Percentiles rank a stretch among this genome's conserved stretches.
phyloP scores from a whole-genome alignment of 2,888 invertebrate species.

The Bimastos eiseni region DNA sequence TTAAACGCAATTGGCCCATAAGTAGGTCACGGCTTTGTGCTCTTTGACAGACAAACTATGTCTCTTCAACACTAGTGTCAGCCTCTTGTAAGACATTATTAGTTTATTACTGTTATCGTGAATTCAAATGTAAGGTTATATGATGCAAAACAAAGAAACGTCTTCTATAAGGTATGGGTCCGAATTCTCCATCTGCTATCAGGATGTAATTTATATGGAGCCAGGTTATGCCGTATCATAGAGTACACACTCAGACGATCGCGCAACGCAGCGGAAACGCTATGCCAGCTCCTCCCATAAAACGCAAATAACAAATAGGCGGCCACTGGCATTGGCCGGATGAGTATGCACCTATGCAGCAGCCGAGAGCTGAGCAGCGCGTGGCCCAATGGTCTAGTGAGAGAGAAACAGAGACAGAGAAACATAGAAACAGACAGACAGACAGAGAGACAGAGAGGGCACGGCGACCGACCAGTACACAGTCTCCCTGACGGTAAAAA shows the following conservation, averaged over 20 bases:
- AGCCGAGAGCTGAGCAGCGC: slow-evolving; percentile 6
- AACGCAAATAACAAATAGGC: slow-evolving; percentile 5
- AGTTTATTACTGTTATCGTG: no score
- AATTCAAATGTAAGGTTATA: background rate
- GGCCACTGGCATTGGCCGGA: background rate
- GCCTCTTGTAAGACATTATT: background rate
- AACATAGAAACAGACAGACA: background rate
- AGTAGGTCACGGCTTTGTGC: background rate
- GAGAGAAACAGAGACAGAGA: background rate
- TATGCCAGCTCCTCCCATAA: background rate
- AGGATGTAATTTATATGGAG: background rate
- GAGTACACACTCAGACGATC: background rate
- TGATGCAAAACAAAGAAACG: background rate
- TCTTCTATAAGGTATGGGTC: background rate
- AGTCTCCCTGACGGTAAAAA: background rate
- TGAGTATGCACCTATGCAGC: background rate
- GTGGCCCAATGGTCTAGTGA: background rate
- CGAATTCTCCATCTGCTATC: background rate
- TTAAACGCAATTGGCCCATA: background rate
- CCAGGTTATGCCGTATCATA: background rate
- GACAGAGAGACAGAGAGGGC: background rate
- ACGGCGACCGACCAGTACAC: background rate
- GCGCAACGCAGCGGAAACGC: background rate
- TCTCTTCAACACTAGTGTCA: background rate
- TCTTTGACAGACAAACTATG: background rate